These are phyloP conservation scores for Ceratosolen fusciceps DNA, from an alignment of 1,140 invertebrate genomes.

Conservation along the genomic window DNA sequence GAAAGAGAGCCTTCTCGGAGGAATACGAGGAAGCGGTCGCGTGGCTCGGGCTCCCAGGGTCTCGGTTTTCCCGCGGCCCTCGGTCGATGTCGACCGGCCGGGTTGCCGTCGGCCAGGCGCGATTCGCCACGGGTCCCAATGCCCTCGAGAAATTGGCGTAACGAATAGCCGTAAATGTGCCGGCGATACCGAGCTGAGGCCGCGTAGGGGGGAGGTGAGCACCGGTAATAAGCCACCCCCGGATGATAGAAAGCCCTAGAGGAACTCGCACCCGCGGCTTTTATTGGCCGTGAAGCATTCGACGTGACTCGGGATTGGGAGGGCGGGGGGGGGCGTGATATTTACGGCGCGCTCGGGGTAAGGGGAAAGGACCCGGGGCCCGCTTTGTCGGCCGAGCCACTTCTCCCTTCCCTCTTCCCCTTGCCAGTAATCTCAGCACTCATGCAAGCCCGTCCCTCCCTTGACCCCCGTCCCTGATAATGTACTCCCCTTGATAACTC, in stretches of 20 bases:
- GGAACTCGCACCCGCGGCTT: not conserved
- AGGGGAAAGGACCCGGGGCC: not conserved
- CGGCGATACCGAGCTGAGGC: not conserved
- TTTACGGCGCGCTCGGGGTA: not conserved
- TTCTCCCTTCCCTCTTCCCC: too few species aligned
- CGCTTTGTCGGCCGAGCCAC: constrained; percentile 8
- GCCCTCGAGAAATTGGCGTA: constrained; percentile 28
- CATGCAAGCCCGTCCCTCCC: too few species aligned
- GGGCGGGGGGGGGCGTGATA: too few species aligned
- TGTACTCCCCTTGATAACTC: not conserved
- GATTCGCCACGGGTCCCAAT: not conserved
- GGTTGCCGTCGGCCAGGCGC: too few species aligned
- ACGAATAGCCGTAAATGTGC: constrained; percentile 23
- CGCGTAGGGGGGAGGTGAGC: too few species aligned
- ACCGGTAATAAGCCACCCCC: constrained; percentile 28
- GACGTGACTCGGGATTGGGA: not conserved
- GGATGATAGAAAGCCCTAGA: not conserved
- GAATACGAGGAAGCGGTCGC: too few species aligned
- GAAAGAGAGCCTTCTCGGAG: too few species aligned
- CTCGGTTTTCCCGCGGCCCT: not conserved
- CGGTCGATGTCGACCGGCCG: not conserved
- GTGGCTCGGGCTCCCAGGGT: not conserved
- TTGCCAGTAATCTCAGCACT: not conserved
- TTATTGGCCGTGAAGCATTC: constrained; percentile 35
- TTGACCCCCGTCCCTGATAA: not conserved